Evolutionary conservation across 2,113 vertebrate genomes (phyloP), one percentile per base, ranked within the genome.

Genomic region (Synchiropus splendidus): DNA sequence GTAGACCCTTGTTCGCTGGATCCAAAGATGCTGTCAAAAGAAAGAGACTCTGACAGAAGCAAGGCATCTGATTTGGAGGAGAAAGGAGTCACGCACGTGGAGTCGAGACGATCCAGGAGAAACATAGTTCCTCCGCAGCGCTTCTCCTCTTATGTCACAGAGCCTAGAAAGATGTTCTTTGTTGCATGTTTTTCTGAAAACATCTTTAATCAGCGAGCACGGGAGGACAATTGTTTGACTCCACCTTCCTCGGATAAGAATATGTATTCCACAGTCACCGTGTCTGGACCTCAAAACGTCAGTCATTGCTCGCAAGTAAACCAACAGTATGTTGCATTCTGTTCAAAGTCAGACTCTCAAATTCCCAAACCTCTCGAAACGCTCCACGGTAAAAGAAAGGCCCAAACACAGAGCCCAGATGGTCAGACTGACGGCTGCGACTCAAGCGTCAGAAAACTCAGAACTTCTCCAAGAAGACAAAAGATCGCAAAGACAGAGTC

Each of bases 111-210:
- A 81, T 85, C 79, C 11, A 88, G 83, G 64, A 80, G 89, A 68
- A 90, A 77, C 42, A 83, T 91, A 64, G 86, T 92, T n/a, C 89
- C 86, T 33, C 91, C 92, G 41, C 86, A 87, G 3, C 84, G 88
- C 69, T 92, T 88, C 50, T 91, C 90, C 31, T 85, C 90, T 10
- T 96, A 91, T 51, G 86, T 97, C 35, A 93, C 87, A 13, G 90
- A 91, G 62, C 81, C 81, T 40, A 75, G 79, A 44, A 83, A 83
- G 35, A 85, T 84, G 83, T 82, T 70, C 61, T 79, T 75, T 66
- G 69, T 76, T 42, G 80, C 77, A 12, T 83, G 78, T 73, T 81
- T 85, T 67, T 75, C 83, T 61, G 88, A 90, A 55, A 73, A 51
- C 30, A 79, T 85, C 51, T 77, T 88, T 51, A 82, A 83, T 37